Conservation (phyloP, 2,888 invertebrate genomes). For the Dasysyrphus albostriatus region DNA sequence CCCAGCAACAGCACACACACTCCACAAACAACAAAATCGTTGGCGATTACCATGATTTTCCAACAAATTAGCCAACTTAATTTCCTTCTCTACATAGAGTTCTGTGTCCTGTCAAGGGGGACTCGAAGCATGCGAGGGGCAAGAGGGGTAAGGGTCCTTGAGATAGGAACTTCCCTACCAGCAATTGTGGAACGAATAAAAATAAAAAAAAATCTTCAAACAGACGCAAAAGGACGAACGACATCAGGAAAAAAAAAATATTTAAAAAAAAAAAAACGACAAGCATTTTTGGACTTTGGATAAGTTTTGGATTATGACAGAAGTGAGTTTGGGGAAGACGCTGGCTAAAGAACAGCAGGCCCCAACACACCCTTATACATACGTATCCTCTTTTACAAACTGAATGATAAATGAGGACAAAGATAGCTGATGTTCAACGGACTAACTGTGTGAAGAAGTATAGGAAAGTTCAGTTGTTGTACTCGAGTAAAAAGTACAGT, state of each 20-base stretch:
- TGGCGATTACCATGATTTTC: conserved; percentile 76
- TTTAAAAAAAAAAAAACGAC: conserved; percentile 34
- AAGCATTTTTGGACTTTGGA: conserved; percentile 69
- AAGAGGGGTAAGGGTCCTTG: not conserved
- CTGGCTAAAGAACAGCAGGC: not conserved
- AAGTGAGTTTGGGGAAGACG: conserved; percentile 20
- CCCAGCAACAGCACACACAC: not conserved
- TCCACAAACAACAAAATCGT: conserved; percentile 62
- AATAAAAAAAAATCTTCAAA: conserved; percentile 21
- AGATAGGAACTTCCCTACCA: conserved; percentile 35
- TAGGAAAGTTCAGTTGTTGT: conserved; percentile 38
- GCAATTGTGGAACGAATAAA: conserved; percentile 21
- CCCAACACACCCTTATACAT: conserved; percentile 22
- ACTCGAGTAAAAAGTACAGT: conserved; percentile 64
- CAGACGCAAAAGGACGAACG: conserved; percentile 48
- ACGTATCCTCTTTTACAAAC: conserved; percentile 53
- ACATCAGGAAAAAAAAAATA: conserved; percentile 41
- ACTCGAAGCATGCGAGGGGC: not conserved
- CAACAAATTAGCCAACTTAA: conserved; percentile 76
- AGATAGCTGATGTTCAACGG: conserved; percentile 67
- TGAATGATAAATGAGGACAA: conserved; percentile 69
- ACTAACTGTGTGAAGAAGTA: conserved; percentile 23
- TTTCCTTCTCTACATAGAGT: conserved; percentile 54
- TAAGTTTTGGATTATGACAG: conserved; percentile 76
- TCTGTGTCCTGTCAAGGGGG: conserved; percentile 11